Conservation (phyloP, 2,113 vertebrate genomes). For the Coreoperca whiteheadi region DNA sequence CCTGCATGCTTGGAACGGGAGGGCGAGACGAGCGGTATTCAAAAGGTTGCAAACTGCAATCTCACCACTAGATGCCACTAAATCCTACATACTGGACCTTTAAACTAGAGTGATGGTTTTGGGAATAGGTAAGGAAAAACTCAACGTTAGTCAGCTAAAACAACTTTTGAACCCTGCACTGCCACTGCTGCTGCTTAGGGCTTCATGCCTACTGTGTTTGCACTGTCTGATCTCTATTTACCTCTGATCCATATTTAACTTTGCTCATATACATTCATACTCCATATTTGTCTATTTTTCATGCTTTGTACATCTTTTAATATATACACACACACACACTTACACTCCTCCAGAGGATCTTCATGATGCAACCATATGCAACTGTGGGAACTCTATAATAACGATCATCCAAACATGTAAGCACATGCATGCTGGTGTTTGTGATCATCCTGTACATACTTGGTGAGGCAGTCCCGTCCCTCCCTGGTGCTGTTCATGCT, state of each 20-base stretch:
- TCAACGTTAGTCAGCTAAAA: neutral
- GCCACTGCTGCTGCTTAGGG: neutral
- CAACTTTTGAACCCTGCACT: neutral
- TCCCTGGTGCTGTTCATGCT: constrained; percentile 90
- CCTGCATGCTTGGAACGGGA: too few relatives aligned
- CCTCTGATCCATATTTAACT: neutral
- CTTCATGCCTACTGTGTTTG: neutral
- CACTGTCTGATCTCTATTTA: neutral
- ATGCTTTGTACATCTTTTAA: too few relatives aligned
- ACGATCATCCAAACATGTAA: neutral
- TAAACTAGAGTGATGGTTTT: neutral
- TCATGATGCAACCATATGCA: neutral
- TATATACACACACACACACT: too few relatives aligned
- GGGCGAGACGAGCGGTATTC: too few relatives aligned
- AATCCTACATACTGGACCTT: too few relatives aligned
- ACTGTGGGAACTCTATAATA: neutral
- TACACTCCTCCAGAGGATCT: too few relatives aligned
- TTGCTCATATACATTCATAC: neutral
- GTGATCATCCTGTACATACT: constrained; percentile 79
- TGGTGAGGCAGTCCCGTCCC: constrained; percentile 90
- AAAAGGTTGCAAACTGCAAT: too few relatives aligned
- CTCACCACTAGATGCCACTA: too few relatives aligned
- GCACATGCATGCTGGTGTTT: neutral
- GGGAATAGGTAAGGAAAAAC: neutral
- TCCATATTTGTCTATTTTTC: neutral